phyloP scores from a whole-genome alignment of 2,113 vertebrate genomes.

The Thryonomys swinderianus region DNA sequence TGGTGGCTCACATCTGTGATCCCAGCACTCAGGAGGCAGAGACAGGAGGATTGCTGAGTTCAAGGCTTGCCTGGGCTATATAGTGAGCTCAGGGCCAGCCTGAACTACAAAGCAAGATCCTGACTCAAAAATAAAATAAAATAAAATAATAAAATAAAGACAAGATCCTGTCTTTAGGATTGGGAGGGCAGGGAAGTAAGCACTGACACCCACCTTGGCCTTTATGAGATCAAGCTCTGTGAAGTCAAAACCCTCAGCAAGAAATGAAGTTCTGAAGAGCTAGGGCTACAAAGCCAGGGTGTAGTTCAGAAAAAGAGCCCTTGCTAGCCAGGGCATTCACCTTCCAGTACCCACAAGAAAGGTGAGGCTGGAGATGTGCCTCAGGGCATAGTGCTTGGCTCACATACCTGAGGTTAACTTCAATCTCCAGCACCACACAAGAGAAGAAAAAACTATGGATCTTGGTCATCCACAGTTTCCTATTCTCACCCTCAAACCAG shows the following conservation, averaged over 20 bases:
- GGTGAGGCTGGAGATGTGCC: neutral
- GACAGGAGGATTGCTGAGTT: too few relatives aligned
- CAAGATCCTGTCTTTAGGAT: neutral
- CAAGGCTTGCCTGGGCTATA: too few relatives aligned
- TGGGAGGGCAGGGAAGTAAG: rapidly evolving
- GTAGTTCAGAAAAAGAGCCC: neutral
- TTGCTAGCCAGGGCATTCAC: neutral
- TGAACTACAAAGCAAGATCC: too few relatives aligned
- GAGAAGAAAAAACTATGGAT: neutral
- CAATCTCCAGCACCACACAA: neutral
- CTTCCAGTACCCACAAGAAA: neutral
- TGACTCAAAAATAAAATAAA: too few relatives aligned
- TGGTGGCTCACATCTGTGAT: too few relatives aligned
- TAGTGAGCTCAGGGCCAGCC: too few relatives aligned
- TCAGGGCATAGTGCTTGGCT: neutral
- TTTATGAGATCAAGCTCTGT: neutral
- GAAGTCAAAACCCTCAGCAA: neutral
- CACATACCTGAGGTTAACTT: neutral
- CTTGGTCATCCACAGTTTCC: neutral
- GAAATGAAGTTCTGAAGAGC: neutral
- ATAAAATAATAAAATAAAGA: neutral
- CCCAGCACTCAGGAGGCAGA: too few relatives aligned
- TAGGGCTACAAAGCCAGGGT: neutral
- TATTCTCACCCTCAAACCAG: neutral
- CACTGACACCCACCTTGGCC: neutral